Conservation (phyloP, 2,888 invertebrate species). For the Eilema sororculum region DNA sequence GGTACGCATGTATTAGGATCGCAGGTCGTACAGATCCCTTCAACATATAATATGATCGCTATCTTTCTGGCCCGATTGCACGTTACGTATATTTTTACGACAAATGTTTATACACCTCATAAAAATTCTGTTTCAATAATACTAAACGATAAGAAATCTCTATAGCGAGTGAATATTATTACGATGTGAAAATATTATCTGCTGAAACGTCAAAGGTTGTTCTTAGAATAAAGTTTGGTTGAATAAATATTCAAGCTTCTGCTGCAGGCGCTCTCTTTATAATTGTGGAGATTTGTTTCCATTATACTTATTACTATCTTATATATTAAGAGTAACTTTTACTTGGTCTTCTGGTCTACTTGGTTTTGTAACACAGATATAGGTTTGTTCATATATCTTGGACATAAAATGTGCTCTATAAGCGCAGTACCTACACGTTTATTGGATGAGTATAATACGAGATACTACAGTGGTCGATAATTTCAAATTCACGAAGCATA, state of each 20-base stretch:
- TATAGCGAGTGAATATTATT: constrained; percentile 14
- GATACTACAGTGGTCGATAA: too few species aligned
- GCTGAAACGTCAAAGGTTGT: constrained; percentile 3
- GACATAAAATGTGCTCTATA: too few species aligned
- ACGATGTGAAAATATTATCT: constrained; percentile 24
- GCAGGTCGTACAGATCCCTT: constrained; percentile 22
- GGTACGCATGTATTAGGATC: constrained; percentile 26
- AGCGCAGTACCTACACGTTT: too few species aligned
- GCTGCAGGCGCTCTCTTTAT: neutral
- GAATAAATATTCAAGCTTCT: neutral
- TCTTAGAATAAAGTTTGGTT: constrained; percentile 5
- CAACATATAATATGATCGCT: constrained; percentile 25
- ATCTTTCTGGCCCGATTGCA: constrained; percentile 25
- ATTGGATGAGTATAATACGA: too few species aligned
- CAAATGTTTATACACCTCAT: constrained; percentile 24
- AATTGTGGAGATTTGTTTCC: neutral
- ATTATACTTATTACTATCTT: too few species aligned
- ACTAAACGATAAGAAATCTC: constrained; percentile 25
- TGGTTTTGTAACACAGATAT: too few species aligned
- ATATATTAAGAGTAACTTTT: too few species aligned
- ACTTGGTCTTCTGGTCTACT: too few species aligned
- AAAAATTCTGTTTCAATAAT: constrained; percentile 33
- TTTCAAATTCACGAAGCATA: too few species aligned
- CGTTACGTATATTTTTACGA: constrained; percentile 37
- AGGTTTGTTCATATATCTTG: too few species aligned